Evolutionary conservation across 1,140 invertebrate species (phyloP).

Genomic region (Drosophila pruinosa): DNA sequence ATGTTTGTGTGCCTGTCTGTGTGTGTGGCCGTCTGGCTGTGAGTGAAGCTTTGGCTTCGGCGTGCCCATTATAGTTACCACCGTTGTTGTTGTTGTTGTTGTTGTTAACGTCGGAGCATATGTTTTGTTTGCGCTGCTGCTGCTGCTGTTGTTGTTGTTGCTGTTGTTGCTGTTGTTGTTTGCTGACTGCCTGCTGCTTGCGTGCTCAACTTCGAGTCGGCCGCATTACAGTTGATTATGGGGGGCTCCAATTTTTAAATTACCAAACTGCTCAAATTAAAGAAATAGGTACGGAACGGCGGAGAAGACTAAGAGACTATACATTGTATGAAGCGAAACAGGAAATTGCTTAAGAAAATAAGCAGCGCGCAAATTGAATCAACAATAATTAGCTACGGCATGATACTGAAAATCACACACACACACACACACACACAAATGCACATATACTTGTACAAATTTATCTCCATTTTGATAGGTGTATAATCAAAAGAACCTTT

Average conservation of each 20-base stretch:
- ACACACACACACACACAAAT: background rate
- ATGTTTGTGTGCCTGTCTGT: background rate
- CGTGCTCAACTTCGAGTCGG: conserved; percentile 68
- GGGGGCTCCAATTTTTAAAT: conserved; percentile 67
- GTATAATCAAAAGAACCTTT: too few species aligned
- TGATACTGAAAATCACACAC: background rate
- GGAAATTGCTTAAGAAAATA: conserved; percentile 53
- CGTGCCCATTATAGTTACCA: conserved; percentile 39
- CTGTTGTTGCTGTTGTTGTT: conserved; percentile 42
- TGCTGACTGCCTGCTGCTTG: conserved; percentile 52
- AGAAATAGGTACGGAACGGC: conserved; percentile 49
- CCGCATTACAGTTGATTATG: conserved; percentile 77
- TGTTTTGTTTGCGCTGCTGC: conserved; percentile 46
- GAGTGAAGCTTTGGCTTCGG: conserved; percentile 48
- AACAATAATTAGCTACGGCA: conserved; percentile 37
- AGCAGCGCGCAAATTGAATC: conserved; percentile 40
- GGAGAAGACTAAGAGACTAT: background rate
- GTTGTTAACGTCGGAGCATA: conserved; percentile 48
- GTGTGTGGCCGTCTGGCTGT: conserved; percentile 41
- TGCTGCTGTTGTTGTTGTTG: conserved; percentile 34
- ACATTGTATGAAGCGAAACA: conserved; percentile 41
- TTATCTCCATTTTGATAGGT: background rate
- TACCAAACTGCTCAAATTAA: conserved; percentile 76
- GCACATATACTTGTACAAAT: background rate
- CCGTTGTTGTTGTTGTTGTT: conserved; percentile 13